Evolutionary conservation across 2,797 vertebrate genomes (phyloP).

Genomic region (Melanotaenia boesemani): DNA sequence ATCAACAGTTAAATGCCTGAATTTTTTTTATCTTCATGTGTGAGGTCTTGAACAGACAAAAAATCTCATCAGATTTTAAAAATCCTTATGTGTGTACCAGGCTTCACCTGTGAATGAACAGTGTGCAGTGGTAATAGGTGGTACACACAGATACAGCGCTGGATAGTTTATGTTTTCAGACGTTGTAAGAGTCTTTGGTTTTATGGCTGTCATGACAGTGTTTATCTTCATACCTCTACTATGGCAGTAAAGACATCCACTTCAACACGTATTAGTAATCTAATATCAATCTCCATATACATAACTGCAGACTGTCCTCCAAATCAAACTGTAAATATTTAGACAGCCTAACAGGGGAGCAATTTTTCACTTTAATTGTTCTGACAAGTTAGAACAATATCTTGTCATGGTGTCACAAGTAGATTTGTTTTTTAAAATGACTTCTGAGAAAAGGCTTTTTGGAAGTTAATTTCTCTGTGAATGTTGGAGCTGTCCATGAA

Average conservation of each 20-base stretch:
- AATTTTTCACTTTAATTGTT: background rate
- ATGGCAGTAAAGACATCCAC: background rate
- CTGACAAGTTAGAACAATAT: background rate
- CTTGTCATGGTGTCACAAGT: background rate
- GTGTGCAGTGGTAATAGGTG: background rate
- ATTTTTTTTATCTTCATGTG: too few species aligned
- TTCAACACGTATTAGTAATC: background rate
- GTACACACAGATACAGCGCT: background rate
- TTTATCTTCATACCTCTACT: background rate
- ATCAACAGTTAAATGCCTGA: too few species aligned
- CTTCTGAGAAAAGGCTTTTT: background rate
- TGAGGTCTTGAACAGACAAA: too few species aligned
- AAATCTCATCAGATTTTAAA: too few species aligned
- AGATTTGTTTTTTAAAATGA: background rate
- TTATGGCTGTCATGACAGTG: background rate
- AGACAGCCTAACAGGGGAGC: background rate
- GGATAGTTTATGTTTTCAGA: background rate
- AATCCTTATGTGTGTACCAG: too few species aligned
- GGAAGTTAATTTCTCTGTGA: too few species aligned
- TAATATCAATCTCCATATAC: background rate
- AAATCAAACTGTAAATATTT: background rate
- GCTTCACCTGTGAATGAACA: background rate
- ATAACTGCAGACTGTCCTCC: background rate
- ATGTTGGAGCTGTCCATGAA: background rate
- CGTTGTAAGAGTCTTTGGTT: background rate